Base-by-base conservation (phyloP, 2,888 invertebrate species). In the Muschampia plurimacula region DNA sequence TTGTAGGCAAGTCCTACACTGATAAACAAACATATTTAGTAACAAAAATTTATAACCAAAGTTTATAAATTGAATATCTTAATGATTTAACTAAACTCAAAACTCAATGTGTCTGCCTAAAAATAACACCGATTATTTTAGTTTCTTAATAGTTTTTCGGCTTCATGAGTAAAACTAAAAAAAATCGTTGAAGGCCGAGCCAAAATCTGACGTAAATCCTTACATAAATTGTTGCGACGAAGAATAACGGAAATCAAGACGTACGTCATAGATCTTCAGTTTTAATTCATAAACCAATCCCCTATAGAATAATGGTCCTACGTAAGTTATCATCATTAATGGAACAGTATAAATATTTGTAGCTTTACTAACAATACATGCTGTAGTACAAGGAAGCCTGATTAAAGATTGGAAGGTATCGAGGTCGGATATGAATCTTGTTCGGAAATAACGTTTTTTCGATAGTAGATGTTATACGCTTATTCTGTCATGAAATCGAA, bases 151-250 rank as follows among this genome's bases (percentile, higher is more conserved):
- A 4, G 15, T 15, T 8, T 8, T 52, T 15, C 15, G 52, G 7
- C 8, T 52, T 15, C 15, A 52, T 2, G 5, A n/a, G 57, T 13
- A 57, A 63, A 39, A 44, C 22, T 32, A 28, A 46, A 60, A 68
- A 68, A 13, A 49, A 49, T 49, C 46, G 15, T 36, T 12, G 60
- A 62, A 68, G 60, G 49, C 39, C 22, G 9, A 55, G 13, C 22
- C 22, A 55, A 2, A 2, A 55, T 22, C 55, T 55, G 55, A 55
- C 55, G 55, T 9, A 55, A 55, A 22, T 9, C 55, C 9, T 7
- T 7, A 52, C 52, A 7, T 55, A 55, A 55, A 22, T 55, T 8
- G 15, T 52, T 52, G 22, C 22, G 9, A 55, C 22, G 10, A 9
- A 55, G 55, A 22, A 22, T 22, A 22, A 55, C 22, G 55, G 55